Base-by-base conservation (phyloP, 2,888 invertebrate species). In the Unio pictorum region DNA sequence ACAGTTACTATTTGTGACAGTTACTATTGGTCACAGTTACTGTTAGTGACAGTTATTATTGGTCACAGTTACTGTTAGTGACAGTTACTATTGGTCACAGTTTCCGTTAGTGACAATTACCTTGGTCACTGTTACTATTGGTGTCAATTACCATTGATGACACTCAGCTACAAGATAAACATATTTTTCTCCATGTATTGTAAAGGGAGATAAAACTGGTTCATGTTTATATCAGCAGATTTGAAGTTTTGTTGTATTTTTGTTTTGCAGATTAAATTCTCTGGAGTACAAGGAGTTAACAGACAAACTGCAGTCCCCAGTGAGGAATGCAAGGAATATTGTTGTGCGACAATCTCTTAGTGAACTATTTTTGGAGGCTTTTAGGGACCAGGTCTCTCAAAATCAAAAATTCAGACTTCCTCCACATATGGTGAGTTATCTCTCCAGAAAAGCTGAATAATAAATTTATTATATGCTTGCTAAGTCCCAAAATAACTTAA, bases 281-380 rank as follows among this genome's bases (percentile, higher is more conserved):
- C 86, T 93, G 17, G 94, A 95, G 69, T 94, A 96, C 81, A 93
- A 94, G 77, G 95, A 96, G 81, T 90, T 97, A 54, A 93, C 94
- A 86, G 93, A 94, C 79, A 93, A 94, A 81, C 89, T 95, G 1
- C 91, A 92, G n/a, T 91, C 94, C 20, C 93, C 93, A 1, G 93
- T 95, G 66, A 89, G 92, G 2, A 92, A 95, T 86, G 91, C 94
- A 45, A 92, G 94, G 6, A 92, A 93, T 85, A 93, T 95, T 59
- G 93, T 93, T 65, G 94, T 95, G 78, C 93, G 95, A 86, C 95
- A 95, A 79, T 94, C 94, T 1, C 91, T 96, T 4, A 92, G 95
- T 67, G 97, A 97, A 85, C 92, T 94, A 86, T 97, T 97, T 89
- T 92, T 96, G 34, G 94, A 93, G 67, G 95, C 94, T 0, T 97